Evolutionary conservation across 2,888 invertebrate species (phyloP).

Genomic region (Melipona bicolor): DNA sequence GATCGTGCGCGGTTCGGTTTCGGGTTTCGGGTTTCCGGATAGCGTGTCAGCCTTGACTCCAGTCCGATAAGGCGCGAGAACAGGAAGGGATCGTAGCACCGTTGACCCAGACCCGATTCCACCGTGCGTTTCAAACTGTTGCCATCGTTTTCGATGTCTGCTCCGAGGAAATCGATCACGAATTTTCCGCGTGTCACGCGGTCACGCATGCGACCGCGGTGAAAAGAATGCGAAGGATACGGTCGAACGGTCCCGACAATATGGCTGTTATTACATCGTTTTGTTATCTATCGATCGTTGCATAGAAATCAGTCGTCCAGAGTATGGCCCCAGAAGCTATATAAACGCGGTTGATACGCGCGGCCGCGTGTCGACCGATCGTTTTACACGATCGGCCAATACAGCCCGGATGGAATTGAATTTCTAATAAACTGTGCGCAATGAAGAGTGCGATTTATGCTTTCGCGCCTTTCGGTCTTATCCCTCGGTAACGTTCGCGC

Average conservation of each 20-base stretch:
- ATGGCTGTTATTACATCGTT: constrained; percentile 67
- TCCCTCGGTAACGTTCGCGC: neutral
- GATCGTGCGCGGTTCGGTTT: constrained; percentile 50
- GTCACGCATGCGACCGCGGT: constrained; percentile 39
- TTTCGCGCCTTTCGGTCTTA: constrained; percentile 1
- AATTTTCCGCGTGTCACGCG: constrained; percentile 46
- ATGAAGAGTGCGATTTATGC: constrained; percentile 67
- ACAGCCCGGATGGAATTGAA: constrained; percentile 51
- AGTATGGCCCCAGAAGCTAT: constrained; percentile 58
- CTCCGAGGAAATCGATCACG: constrained; percentile 21
- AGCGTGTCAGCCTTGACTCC: constrained; percentile 61
- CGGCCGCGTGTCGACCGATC: constrained; percentile 30
- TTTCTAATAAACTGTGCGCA: constrained; percentile 59
- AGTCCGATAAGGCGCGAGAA: constrained; percentile 58
- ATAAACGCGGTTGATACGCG: constrained; percentile 47
- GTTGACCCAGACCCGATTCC: constrained; percentile 62
- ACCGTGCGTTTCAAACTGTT: neutral
- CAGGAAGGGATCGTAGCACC: constrained; percentile 56
- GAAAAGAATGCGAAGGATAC: constrained; percentile 66
- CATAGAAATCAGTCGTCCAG: constrained; percentile 35
- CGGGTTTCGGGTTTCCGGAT: constrained; percentile 65
- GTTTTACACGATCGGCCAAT: constrained; percentile 51
- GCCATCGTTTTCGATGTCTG: too few species aligned
- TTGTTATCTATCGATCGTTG: constrained; percentile 65
- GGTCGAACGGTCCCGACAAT: constrained; percentile 61